A percentile compares a stretch with the other conserved stretches of the same genome.
These are phyloP conservation scores for Atrina japonica DNA, from an alignment of 2,888 invertebrate genomes.

Conservation along the genomic window DNA sequence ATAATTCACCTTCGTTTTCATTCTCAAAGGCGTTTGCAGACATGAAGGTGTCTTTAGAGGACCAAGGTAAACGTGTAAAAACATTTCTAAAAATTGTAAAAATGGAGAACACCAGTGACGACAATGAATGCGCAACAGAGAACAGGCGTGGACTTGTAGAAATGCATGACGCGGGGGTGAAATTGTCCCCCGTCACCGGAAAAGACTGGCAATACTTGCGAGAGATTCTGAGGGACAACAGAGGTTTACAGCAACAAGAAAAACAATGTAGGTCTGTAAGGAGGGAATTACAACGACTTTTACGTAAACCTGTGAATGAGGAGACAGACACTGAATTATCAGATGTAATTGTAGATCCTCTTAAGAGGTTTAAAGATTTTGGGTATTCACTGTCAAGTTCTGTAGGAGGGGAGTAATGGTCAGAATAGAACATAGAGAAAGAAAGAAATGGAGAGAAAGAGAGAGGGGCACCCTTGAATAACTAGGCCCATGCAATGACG, in stretches of 20 bases:
- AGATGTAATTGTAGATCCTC: too few relatives aligned
- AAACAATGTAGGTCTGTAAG: neutral
- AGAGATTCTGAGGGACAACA: constrained; percentile 36
- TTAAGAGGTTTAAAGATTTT: too few relatives aligned
- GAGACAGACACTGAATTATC: too few relatives aligned
- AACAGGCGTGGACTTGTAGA: constrained; percentile 35
- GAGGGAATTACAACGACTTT: too few relatives aligned
- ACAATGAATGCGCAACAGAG: constrained; percentile 24
- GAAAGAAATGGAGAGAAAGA: too few relatives aligned
- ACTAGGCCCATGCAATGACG: too few relatives aligned
- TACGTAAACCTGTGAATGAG: too few relatives aligned
- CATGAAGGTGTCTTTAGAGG: constrained; percentile 30
- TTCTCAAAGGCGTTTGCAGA: constrained; percentile 41
- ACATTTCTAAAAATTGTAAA: constrained; percentile 37
- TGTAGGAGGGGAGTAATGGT: too few relatives aligned
- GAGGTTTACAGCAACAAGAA: constrained; percentile 33
- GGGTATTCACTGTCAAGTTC: too few relatives aligned
- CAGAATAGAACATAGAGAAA: too few relatives aligned
- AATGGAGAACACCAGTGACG: constrained; percentile 26
- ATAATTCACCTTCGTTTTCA: constrained; percentile 33
- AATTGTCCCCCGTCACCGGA: constrained; percentile 35
- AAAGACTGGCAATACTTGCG: constrained; percentile 43
- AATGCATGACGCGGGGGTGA: constrained; percentile 24
- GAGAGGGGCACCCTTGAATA: too few relatives aligned
- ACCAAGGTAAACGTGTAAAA: constrained; percentile 29